Conservation (phyloP, 2,797 vertebrate genomes). For the Tokudaia muenninki region DNA sequence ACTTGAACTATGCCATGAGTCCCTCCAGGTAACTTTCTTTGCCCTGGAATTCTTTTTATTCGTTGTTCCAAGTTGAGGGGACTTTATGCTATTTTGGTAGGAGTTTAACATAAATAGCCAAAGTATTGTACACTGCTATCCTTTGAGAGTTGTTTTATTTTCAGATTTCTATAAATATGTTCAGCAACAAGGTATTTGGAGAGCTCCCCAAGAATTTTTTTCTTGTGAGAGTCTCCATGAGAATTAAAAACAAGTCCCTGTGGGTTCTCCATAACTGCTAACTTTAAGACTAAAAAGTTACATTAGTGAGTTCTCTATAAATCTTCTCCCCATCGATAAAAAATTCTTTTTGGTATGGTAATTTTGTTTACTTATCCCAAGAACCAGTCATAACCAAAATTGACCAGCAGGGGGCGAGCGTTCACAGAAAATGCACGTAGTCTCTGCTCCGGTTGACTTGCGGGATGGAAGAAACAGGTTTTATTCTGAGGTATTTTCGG, state of each 20-base stretch:
- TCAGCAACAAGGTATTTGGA: slow-evolving; percentile 58
- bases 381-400: slow-evolving; percentile 33
- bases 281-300: slow-evolving; percentile 65
- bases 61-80: slow-evolving; percentile 26
- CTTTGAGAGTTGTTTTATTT: slow-evolving; percentile 36
- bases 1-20: not conserved
- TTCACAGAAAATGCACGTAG: slow-evolving; percentile 84
- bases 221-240: slow-evolving; percentile 33
- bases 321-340: not conserved
- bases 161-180: slow-evolving; percentile 50
- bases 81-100: slow-evolving; percentile 26
- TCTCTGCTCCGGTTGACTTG: slow-evolving; percentile 37
- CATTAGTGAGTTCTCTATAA: slow-evolving; percentile 59
- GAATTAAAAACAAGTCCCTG: slow-evolving; percentile 24
- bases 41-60: slow-evolving; percentile 27
- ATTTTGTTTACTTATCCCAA: slow-evolving; percentile 76
- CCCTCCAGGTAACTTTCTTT: slow-evolving; percentile 1
- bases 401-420: slow-evolving; percentile 85
- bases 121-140: not conserved
- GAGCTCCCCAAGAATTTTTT: slow-evolving; percentile 42
- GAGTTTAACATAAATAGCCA: slow-evolving; percentile 50
- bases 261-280: not conserved
- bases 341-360: slow-evolving; percentile 72
- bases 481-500: slow-evolving; percentile 79
- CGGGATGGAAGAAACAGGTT: slow-evolving; percentile 76